Conservation (phyloP, 2,113 vertebrate genomes). For the Callocephalon fimbriatum region DNA sequence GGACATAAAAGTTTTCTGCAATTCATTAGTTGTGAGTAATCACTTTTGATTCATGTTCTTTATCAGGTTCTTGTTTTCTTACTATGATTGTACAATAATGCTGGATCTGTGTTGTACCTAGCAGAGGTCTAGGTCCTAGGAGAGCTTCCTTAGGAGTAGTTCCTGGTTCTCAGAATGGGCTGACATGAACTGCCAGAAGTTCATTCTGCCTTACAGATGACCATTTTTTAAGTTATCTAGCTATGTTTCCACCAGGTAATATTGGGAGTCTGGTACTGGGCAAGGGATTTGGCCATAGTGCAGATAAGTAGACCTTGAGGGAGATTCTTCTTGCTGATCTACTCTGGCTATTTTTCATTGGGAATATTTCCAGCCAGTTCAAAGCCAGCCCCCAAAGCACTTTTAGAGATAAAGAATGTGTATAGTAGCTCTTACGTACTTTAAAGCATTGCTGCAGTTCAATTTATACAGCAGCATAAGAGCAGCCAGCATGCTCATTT, state of each 20-base stretch:
- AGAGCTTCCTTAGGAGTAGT: background rate
- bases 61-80: background rate
- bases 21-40: background rate
- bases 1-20: background rate
- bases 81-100: background rate
- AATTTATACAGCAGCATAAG: background rate
- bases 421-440: background rate
- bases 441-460: background rate
- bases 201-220: background rate
- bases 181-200: background rate
- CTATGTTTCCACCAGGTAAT: background rate
- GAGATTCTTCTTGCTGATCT: background rate
- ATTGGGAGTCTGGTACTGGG: background rate
- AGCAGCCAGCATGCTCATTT: background rate
- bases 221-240: background rate
- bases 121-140: background rate
- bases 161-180: background rate
- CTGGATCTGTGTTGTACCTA: background rate
- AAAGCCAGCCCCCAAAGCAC: background rate
- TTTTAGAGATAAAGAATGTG: background rate
- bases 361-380: background rate
- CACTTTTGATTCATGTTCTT: background rate
- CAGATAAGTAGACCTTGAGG: background rate
- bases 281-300: background rate
- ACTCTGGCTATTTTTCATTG: background rate